phyloP scores from a whole-genome alignment of 2,113 vertebrate species.

The Gulo gulo region DNA sequence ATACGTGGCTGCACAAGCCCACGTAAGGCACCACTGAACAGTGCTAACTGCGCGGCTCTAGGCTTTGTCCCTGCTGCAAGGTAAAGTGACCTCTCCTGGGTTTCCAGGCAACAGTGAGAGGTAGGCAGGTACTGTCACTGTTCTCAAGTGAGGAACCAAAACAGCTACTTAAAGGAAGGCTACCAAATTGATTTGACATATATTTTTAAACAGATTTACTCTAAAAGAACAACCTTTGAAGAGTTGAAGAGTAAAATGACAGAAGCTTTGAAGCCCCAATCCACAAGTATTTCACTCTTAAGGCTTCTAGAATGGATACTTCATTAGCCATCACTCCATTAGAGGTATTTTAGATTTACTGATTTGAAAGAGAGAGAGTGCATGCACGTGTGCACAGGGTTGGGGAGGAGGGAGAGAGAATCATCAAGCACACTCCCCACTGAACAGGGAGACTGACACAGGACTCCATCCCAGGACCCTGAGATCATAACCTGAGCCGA shows the following conservation, averaged over 20 bases:
- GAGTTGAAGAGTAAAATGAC: background rate
- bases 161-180: background rate
- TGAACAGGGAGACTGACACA: background rate
- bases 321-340: background rate
- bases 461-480: background rate
- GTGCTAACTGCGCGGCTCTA: background rate
- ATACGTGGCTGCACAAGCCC: background rate
- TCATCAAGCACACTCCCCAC: background rate
- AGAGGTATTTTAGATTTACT: background rate
- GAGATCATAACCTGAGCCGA: background rate
- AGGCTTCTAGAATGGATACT: background rate
- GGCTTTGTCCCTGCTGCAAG: rapidly evolving
- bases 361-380: background rate
- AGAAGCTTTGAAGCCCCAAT: background rate
- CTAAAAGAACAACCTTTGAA: background rate
- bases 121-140: background rate
- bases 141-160: background rate
- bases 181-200: background rate
- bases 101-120: background rate
- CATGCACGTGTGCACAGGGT: background rate
- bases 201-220: background rate
- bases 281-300: background rate
- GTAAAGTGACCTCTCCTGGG: background rate
- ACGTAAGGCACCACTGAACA: background rate
- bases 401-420: background rate